A percentile compares a stretch with the other conserved stretches of the same genome.
These are phyloP conservation scores for Megaleporinus macrocephalus DNA, from an alignment of 2,113 vertebrate species.

Conservation along the genomic window DNA sequence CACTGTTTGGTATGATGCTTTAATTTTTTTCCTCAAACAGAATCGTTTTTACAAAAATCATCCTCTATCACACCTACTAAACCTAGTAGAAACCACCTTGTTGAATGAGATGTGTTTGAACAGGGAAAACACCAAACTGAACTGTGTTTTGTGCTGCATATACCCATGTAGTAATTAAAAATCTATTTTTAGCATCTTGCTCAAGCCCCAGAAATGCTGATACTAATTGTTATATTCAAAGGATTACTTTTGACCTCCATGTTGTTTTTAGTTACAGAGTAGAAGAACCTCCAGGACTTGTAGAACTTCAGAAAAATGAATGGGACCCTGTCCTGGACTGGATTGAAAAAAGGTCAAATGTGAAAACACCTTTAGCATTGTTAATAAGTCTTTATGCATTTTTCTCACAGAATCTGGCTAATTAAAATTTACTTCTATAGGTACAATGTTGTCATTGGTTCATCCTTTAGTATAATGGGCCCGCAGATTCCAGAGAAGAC, in stretches of 20 bases:
- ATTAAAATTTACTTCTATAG: slow-evolving; percentile 68
- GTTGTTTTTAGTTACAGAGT: slow-evolving; percentile 87
- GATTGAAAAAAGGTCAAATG: slow-evolving; percentile 88
- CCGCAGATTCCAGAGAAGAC: slow-evolving; percentile 88
- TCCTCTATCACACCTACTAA: too few species aligned
- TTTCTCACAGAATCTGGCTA: not conserved
- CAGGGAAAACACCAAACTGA: too few species aligned
- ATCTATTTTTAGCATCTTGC: not conserved
- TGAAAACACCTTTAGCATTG: not conserved
- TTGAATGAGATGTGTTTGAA: too few species aligned
- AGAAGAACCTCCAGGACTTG: slow-evolving; percentile 89
- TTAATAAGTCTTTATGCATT: not conserved
- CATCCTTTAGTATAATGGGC: slow-evolving; percentile 90
- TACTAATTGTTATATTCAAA: not conserved
- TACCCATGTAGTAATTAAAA: too few species aligned
- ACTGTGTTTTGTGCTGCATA: too few species aligned
- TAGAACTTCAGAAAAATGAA: slow-evolving; percentile 92
- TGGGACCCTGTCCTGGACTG: slow-evolving; percentile 93
- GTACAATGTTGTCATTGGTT: slow-evolving; percentile 87
- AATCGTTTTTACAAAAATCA: too few species aligned
- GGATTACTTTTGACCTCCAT: not conserved
- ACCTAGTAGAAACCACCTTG: too few species aligned
- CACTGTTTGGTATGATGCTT: slow-evolving; percentile 88
- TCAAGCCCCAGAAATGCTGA: not conserved
- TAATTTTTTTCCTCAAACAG: too few species aligned